Percentiles rank a stretch among this genome's conserved stretches.
These are phyloP conservation scores for Calameuta idolon DNA, from an alignment of 2,888 invertebrate species.

Conservation along the genomic window DNA sequence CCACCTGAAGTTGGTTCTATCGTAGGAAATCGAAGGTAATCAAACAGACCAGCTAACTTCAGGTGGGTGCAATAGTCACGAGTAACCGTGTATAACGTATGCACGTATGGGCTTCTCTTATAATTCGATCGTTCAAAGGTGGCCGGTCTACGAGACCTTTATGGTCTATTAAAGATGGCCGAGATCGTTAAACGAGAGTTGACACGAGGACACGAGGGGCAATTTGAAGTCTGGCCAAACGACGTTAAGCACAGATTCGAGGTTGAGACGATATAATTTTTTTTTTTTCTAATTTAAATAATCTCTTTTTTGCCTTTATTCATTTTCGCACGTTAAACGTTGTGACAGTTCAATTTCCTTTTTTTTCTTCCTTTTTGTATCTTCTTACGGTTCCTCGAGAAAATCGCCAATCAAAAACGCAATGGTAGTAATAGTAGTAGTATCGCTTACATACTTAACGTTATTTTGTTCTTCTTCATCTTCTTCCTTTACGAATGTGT, in stretches of 20 bases:
- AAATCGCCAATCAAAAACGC: constrained; percentile 35
- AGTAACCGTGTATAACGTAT: neutral
- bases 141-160: neutral
- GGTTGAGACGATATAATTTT: constrained; percentile 34
- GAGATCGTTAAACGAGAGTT: neutral
- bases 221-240: constrained; percentile 23
- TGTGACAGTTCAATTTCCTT: constrained; percentile 44
- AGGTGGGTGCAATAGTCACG: too few species aligned
- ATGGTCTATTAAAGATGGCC: neutral
- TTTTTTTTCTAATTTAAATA: constrained; percentile 36
- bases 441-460: constrained; percentile 35
- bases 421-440: neutral
- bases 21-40: too few species aligned
- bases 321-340: constrained; percentile 33
- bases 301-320: constrained; percentile 36
- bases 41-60: too few species aligned
- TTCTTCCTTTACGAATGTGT: constrained; percentile 25
- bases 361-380: constrained; percentile 18
- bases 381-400: constrained; percentile 28
- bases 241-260: constrained; percentile 44
- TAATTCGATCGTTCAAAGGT: neutral
- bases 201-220: neutral
- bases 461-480: constrained; percentile 27
- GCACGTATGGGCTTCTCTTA: neutral
- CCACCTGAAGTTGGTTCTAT: neutral